Evolutionary conservation across 2,888 invertebrate species (phyloP).

Genomic region (Pseudococcus viburni): DNA sequence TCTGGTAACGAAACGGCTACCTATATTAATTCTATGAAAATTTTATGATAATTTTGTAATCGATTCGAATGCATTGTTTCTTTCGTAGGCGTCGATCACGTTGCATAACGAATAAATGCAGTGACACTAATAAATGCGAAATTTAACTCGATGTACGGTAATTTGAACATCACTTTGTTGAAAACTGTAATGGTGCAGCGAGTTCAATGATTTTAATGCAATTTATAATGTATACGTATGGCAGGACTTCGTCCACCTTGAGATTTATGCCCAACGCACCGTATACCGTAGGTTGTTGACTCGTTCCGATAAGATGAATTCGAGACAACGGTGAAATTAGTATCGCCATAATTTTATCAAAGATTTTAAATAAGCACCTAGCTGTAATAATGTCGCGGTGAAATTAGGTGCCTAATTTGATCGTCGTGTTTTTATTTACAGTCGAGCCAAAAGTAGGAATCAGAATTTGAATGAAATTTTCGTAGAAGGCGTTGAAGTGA

Average conservation of each 20-base stretch:
- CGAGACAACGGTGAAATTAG: background rate
- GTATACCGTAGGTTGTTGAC: slow-evolving; percentile 24
- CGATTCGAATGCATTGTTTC: slow-evolving; percentile 11
- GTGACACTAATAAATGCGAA: slow-evolving; percentile 3
- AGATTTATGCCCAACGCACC: background rate
- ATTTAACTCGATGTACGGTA: background rate
- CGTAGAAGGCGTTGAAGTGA: too few relatives aligned
- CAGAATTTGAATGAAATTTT: too few relatives aligned
- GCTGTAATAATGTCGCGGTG: too few relatives aligned
- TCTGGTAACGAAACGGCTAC: slow-evolving; percentile 20
- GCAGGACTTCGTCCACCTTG: background rate
- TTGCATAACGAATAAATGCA: slow-evolving; percentile 19
- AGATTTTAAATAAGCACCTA: background rate
- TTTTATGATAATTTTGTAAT: slow-evolving; percentile 46
- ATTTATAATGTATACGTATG: background rate
- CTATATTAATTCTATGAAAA: slow-evolving; percentile 40
- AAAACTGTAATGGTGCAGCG: slow-evolving; percentile 2
- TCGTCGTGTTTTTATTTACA: too few relatives aligned
- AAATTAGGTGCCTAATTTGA: background rate
- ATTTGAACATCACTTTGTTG: background rate
- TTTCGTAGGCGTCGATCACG: background rate
- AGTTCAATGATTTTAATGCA: slow-evolving; percentile 25
- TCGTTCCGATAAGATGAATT: slow-evolving; percentile 29
- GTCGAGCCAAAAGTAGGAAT: too few relatives aligned
- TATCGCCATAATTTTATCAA: background rate